Base-by-base conservation (phyloP, 2,797 vertebrate species). In the Cichlasoma orientale region DNA sequence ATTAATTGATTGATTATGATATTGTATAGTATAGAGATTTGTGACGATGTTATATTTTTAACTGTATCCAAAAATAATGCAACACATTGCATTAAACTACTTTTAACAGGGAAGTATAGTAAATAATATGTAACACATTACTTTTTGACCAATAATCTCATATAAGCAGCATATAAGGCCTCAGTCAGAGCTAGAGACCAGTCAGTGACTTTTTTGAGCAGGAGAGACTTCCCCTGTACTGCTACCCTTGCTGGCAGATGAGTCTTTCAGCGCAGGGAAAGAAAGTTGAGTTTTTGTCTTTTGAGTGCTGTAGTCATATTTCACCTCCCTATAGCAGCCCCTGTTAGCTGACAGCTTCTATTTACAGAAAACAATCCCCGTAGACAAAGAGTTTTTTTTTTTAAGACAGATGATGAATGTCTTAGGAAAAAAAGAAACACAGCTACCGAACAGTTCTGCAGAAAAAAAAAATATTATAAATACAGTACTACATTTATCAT, bases 301-400 rank as follows among this genome's bases (percentile, higher is more conserved):
- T 88, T 90, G 86, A 56, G 41, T 74, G 83, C 76, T 75, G 85
- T 54, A 86, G 83, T 94, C 91, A 77, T 88, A 89, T 94, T 93
- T 94, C 90, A 79, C 33, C 79, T 88, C 83, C 78, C 69, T 69
- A 27, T 57, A 77, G 85, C 80, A 77, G 80, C 81, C 79, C 59
- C 70, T 80, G 83, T 88, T 84, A 73, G 72, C 75, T 89, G 91
- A 92, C 89, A 86, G 56, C 86, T 84, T 85, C 76, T 94, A 90
- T 94, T 93, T 93, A 92, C 85, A 86, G 88, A 86, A 87, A 95
- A 94, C 82, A 93, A 92, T 87, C 82, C 83, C 72, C 9, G 7
- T 29, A 75, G 83, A 92, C 88, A 90, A 91, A 89, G 83, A 75
- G 63, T 33, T 33, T 33, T 31, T 31, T 1, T 76, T 75, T 86